Conservation (phyloP, 2,113 vertebrate species). For the Uria aalge region DNA sequence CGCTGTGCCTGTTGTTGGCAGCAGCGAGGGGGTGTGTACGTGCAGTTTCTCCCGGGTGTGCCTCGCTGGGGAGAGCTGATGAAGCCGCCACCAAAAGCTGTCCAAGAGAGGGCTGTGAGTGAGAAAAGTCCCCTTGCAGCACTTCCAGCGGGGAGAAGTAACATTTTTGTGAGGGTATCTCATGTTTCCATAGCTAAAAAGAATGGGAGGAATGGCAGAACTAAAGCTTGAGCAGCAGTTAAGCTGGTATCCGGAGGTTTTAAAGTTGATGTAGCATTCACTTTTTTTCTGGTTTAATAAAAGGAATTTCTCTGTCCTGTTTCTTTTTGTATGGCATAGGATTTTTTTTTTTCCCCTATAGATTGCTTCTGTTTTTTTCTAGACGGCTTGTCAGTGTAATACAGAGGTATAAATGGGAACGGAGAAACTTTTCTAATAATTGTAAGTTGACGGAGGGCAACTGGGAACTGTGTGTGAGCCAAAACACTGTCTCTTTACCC, state of each 20-base stretch:
- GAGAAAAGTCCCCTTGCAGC: background rate
- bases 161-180: background rate
- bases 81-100: fast-evolving
- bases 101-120: background rate
- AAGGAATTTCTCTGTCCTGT: background rate
- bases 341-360: fast-evolving
- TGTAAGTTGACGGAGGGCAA: background rate
- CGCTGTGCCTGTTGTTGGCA: fast-evolving
- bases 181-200: background rate
- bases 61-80: background rate
- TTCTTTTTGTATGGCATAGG: background rate
- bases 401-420: background rate
- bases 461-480: background rate
- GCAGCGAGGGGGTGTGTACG: fast-evolving
- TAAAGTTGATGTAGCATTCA: background rate
- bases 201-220: background rate
- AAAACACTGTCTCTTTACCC: background rate
- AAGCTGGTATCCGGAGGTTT: background rate
- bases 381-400: background rate
- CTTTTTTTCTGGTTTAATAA: background rate
- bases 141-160: background rate
- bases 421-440: background rate
- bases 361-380: background rate
- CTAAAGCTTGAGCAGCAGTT: background rate
- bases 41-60: background rate